Percentiles rank a stretch among this genome's conserved stretches.
phyloP scores from a whole-genome alignment of 2,888 invertebrate genomes.

The Pseudolycoriella hygida region DNA sequence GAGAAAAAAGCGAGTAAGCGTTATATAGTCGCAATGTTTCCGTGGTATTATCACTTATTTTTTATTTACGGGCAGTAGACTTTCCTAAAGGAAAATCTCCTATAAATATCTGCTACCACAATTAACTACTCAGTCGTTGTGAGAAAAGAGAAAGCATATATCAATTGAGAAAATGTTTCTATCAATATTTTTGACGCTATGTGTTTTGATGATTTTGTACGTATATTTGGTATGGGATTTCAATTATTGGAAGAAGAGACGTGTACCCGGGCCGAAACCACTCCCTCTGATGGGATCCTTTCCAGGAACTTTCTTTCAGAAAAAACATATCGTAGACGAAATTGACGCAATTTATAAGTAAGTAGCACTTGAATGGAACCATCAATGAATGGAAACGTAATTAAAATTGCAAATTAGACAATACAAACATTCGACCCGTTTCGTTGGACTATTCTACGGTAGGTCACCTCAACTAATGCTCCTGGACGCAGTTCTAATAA shows the following conservation, averaged over 20 bases:
- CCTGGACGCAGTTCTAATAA: constrained; percentile 22
- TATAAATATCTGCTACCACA: no score
- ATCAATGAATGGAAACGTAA: neutral
- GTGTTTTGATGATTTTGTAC: neutral
- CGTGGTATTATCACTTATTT: no score
- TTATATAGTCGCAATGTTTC: no score
- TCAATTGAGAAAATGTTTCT: no score
- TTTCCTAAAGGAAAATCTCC: no score
- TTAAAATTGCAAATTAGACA: constrained; percentile 14
- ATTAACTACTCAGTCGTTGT: no score
- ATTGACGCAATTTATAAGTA: neutral
- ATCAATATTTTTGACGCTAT: neutral
- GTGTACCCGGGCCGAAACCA: neutral
- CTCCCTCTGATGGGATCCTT: neutral
- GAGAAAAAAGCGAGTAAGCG: no score
- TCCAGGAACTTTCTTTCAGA: neutral
- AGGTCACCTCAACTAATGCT: constrained; percentile 24
- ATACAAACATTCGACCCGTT: constrained; percentile 17
- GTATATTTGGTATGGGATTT: neutral
- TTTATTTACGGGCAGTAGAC: no score
- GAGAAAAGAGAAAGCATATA: no score
- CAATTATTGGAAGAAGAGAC: neutral
- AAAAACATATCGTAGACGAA: neutral
- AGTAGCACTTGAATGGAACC: neutral
- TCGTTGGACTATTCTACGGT: constrained; percentile 26